phyloP scores from a whole-genome alignment of 1,140 invertebrate genomes.

The Papilio dardanus region DNA sequence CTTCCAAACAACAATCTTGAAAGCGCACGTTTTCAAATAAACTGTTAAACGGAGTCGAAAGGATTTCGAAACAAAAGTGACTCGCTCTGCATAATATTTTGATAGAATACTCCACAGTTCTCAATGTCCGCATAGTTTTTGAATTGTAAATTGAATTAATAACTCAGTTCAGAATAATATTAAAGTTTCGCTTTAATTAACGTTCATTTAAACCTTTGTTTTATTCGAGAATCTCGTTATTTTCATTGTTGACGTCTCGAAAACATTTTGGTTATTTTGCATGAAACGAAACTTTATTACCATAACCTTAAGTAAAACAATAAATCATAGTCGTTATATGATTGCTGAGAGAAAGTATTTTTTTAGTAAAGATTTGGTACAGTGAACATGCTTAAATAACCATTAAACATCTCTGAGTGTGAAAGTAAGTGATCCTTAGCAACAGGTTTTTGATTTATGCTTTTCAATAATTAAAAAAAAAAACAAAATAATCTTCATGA shows the following conservation, averaged over 20 bases:
- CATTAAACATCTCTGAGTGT: too few relatives aligned
- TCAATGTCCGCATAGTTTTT: constrained; percentile 21
- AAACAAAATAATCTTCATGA: too few relatives aligned
- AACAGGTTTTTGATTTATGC: too few relatives aligned
- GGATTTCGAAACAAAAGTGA: constrained; percentile 7
- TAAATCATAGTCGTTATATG: too few relatives aligned
- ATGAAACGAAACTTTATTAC: background rate
- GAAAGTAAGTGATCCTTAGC: too few relatives aligned
- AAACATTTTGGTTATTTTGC: background rate
- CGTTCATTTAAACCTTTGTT: constrained; percentile 10
- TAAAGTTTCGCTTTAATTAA: constrained; percentile 18
- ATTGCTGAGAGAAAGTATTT: too few relatives aligned
- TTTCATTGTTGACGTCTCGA: background rate
- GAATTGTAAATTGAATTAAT: constrained; percentile 25
- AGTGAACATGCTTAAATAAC: too few relatives aligned
- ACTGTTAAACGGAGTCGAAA: background rate
- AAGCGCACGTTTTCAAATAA: background rate
- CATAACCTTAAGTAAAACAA: background rate
- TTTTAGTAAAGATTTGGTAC: too few relatives aligned
- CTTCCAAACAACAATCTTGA: background rate
- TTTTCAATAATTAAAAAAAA: too few relatives aligned
- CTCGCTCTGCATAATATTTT: constrained; percentile 18
- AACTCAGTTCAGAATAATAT: constrained; percentile 25
- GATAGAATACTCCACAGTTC: constrained; percentile 2
- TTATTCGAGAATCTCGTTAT: background rate